These are phyloP conservation scores for Nyctereutes procyonoides DNA, from an alignment of 2,113 vertebrate species.

Conservation along the genomic window DNA sequence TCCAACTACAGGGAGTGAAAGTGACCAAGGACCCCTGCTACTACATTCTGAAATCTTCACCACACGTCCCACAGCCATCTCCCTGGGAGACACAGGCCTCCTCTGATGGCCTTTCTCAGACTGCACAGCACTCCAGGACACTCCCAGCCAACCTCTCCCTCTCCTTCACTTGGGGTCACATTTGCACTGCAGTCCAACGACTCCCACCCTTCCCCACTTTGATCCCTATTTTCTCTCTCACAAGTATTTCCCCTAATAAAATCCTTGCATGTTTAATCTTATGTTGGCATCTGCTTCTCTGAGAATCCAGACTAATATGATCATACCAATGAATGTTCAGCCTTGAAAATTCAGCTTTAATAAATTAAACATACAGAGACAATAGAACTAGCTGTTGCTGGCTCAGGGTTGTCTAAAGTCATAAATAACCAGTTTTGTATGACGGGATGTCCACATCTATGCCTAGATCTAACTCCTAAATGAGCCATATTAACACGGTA, in stretches of 20 bases:
- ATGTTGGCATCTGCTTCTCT: not conserved
- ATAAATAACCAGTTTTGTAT: not conserved
- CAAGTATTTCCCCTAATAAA: not conserved
- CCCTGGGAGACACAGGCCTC: too few species aligned
- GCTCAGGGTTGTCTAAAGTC: not conserved
- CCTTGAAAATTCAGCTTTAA: conserved; percentile 15
- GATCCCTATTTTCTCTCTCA: not conserved
- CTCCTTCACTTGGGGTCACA: not conserved
- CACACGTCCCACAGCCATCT: too few species aligned
- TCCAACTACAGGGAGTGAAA: not conserved
- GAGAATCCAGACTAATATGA: not conserved
- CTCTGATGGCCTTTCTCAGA: not conserved
- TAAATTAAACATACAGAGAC: conserved; percentile 24
- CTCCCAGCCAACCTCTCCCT: not conserved
- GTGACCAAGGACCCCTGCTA: not conserved
- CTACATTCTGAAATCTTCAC: not conserved
- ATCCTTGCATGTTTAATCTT: not conserved
- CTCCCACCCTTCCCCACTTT: not conserved
- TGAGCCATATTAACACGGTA: not conserved
- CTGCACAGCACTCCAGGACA: not conserved
- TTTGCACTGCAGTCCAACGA: too few species aligned
- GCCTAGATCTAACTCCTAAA: not conserved
- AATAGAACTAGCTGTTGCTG: not conserved
- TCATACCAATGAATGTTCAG: not conserved
- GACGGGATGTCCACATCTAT: not conserved